A percentile compares a stretch with the other conserved stretches of the same genome.
Conservation (phyloP, 2,888 invertebrate species). For the Eupithecia abbreviata region DNA sequence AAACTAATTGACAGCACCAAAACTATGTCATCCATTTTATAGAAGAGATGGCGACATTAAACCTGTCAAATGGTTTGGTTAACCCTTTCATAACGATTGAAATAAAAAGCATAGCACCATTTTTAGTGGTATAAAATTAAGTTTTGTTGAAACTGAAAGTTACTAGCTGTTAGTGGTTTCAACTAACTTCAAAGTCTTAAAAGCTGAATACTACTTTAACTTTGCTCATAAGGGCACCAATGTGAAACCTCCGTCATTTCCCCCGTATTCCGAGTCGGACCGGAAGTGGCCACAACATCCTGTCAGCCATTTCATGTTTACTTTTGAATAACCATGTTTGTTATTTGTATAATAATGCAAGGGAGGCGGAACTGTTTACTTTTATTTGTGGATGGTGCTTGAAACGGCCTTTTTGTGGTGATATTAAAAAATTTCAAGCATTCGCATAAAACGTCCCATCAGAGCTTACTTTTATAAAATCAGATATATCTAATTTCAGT, state of each 20-base stretch:
- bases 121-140: background rate
- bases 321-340: conserved; percentile 24
- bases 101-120: background rate
- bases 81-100: background rate
- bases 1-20: too few relatives aligned
- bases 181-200: background rate
- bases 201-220: background rate
- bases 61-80: too few relatives aligned
- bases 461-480: background rate
- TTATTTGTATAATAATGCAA: conserved; percentile 22
- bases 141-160: background rate
- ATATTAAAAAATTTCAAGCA: background rate
- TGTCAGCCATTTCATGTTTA: conserved; percentile 22
- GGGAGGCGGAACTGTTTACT: conserved; percentile 16
- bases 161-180: background rate
- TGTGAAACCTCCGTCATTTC: conserved; percentile 25
- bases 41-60: too few relatives aligned
- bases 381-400: conserved; percentile 18
- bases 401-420: background rate
- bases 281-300: conserved; percentile 30
- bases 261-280: conserved; percentile 24
- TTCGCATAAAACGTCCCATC: background rate
- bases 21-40: too few relatives aligned
- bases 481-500: background rate
- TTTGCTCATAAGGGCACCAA: background rate